Evolutionary conservation across 1,140 invertebrate genomes (phyloP).

Genomic region (Drosophila funebris): DNA sequence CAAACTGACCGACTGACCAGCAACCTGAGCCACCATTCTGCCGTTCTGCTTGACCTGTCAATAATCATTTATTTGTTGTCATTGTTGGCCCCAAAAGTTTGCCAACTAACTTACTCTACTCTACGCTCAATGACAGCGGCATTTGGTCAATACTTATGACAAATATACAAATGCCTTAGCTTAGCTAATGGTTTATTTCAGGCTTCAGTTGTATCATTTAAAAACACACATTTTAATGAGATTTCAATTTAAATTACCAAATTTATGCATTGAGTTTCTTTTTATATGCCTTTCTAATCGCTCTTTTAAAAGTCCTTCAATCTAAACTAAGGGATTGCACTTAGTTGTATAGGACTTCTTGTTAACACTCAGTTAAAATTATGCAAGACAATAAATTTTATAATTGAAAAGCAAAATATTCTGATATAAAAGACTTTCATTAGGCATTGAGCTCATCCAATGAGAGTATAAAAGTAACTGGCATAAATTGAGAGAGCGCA

Average conservation of each 20-base stretch:
- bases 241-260: not conserved
- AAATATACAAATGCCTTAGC: conserved; percentile 8
- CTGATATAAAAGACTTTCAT: too few relatives aligned
- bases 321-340: too few relatives aligned
- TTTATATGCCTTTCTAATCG: too few relatives aligned
- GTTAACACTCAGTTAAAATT: too few relatives aligned
- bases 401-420: too few relatives aligned
- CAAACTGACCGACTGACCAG: not conserved
- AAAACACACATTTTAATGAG: not conserved
- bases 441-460: too few relatives aligned
- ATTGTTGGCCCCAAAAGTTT: conserved; percentile 38
- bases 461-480: too few relatives aligned
- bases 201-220: not conserved
- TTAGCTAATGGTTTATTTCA: conserved; percentile 5
- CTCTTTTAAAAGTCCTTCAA: not conserved
- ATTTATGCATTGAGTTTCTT: not conserved
- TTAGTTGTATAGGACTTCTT: too few relatives aligned
- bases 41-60: conserved; percentile 50
- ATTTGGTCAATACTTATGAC: conserved; percentile 3
- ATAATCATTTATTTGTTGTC: conserved; percentile 79
- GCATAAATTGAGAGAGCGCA: too few relatives aligned
- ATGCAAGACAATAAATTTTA: too few relatives aligned
- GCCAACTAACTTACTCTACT: conserved; percentile 21
- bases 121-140: conserved; percentile 1
- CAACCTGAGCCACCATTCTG: not conserved